Conservation (phyloP, 2,113 vertebrate genomes). For the Lontra canadensis region DNA sequence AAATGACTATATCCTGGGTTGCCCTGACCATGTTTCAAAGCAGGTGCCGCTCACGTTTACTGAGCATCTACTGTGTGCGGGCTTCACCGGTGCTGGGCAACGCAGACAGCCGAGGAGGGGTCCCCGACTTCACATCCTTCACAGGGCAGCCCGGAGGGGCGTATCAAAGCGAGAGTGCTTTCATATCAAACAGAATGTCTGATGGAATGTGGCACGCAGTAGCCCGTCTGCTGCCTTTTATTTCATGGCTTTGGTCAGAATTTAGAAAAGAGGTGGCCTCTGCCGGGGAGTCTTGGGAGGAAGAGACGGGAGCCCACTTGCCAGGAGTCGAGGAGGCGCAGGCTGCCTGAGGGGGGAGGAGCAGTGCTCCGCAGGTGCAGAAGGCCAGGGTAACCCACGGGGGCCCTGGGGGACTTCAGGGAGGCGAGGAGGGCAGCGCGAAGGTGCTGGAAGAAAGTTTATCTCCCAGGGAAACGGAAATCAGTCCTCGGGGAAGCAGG, state of each 20-base stretch:
- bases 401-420: not conserved
- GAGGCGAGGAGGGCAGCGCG: accelerated
- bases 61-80: too few relatives aligned
- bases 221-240: accelerated
- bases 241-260: not conserved
- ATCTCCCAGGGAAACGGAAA: not conserved
- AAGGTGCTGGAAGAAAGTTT: not conserved
- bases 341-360: too few relatives aligned
- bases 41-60: accelerated
- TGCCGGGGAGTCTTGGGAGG: not conserved
- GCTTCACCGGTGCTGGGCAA: not conserved
- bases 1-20: not conserved
- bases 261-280: too few relatives aligned
- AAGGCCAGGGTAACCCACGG: not conserved
- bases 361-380: not conserved
- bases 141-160: too few relatives aligned
- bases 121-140: too few relatives aligned
- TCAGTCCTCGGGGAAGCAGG: not conserved
- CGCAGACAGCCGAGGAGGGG: not conserved
- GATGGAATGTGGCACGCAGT: accelerated
- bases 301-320: not conserved
- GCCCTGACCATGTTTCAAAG: accelerated
- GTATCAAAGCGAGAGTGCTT: too few relatives aligned
- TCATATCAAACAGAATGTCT: accelerated
- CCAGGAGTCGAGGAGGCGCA: too few relatives aligned